Evolutionary conservation across 2,797 vertebrate genomes (phyloP).

Genomic region (Hypotaenidia philippensis): DNA sequence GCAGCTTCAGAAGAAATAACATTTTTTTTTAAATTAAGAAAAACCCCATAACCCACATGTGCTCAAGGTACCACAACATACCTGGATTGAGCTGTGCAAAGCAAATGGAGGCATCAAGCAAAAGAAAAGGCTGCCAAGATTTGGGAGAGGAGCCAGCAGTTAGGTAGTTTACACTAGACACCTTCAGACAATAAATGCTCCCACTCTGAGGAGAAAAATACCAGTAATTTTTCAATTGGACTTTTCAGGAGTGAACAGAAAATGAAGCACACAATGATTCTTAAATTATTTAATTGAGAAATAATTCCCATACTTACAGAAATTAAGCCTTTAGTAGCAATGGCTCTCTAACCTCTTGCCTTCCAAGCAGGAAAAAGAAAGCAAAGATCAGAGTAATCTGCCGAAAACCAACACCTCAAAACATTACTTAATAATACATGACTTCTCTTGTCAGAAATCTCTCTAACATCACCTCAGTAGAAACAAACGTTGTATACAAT

Average conservation of each 20-base stretch:
- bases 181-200: neutral
- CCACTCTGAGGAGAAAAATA: neutral
- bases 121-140: neutral
- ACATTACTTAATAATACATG: neutral
- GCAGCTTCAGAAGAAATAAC: neutral
- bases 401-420: fast-evolving
- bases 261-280: neutral
- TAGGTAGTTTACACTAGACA: neutral
- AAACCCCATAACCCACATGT: neutral
- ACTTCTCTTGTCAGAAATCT: neutral
- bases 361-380: neutral
- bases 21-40: neutral
- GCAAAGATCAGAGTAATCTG: neutral
- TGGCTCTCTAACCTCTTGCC: neutral
- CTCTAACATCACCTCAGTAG: neutral
- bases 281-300: neutral
- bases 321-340: neutral
- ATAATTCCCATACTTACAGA: neutral
- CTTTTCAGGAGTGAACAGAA: neutral
- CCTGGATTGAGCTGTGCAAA: neutral
- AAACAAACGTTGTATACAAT: fast-evolving
- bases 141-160: neutral
- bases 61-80: neutral
- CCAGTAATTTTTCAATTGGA: neutral
- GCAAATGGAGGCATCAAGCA: neutral